phyloP scores from a whole-genome alignment of 2,888 invertebrate species.

The Acronicta aceris region DNA sequence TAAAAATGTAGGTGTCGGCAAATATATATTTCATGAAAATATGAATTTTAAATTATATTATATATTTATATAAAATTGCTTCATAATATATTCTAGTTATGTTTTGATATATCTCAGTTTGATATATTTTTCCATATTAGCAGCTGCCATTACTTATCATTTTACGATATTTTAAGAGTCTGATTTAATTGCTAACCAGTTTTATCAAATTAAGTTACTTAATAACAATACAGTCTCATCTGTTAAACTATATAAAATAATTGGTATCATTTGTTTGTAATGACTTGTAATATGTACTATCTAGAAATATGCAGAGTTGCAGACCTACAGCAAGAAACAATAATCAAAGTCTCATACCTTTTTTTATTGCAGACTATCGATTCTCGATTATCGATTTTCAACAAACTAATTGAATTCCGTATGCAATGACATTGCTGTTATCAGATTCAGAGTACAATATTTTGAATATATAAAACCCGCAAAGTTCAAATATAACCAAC shows the following conservation, averaged over 20 bases:
- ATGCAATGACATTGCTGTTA: constrained; percentile 3
- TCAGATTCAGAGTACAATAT: constrained; percentile 3
- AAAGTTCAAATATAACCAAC: no score
- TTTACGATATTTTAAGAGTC: constrained; percentile 42
- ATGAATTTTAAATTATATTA: constrained; percentile 37
- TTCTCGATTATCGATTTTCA: not conserved
- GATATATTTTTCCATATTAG: constrained; percentile 7
- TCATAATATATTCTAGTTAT: constrained; percentile 51
- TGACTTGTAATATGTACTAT: constrained; percentile 13
- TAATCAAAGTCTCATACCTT: not conserved
- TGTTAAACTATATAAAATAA: constrained; percentile 18
- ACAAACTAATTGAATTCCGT: not conserved
- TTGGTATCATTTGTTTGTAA: constrained; percentile 12
- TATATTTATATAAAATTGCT: constrained; percentile 41
- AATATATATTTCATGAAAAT: constrained; percentile 29
- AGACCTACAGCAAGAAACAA: no score
- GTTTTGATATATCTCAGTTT: constrained; percentile 28
- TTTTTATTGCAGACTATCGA: no score
- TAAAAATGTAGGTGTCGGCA: constrained; percentile 50
- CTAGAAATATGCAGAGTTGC: not conserved
- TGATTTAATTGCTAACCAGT: constrained; percentile 47
- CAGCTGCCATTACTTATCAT: constrained; percentile 34
- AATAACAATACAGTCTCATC: constrained; percentile 16
- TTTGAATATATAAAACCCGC: not conserved
- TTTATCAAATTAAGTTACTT: constrained; percentile 29